Base-by-base conservation (phyloP, 2,888 invertebrate genomes). In the Linyphia triangularis region DNA sequence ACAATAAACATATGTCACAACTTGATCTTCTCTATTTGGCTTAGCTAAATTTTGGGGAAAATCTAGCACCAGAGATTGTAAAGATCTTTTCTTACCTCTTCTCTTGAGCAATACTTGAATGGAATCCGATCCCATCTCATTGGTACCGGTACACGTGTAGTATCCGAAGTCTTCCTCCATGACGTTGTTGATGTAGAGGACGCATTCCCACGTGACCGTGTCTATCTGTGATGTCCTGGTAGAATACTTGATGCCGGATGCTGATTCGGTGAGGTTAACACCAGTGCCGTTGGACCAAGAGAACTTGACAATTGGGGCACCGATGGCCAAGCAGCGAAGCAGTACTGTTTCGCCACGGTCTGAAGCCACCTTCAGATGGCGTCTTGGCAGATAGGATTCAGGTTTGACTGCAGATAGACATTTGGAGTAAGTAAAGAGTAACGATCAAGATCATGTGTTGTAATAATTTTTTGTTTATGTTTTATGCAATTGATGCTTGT, bases 61-160 rank as follows among this genome's bases (percentile, higher is more conserved):
- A n/a, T n/a, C n/a, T n/a, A n/a, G n/a, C n/a, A n/a, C n/a, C n/a
- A n/a, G n/a, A n/a, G n/a, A n/a, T n/a, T n/a, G n/a, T n/a, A n/a
- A n/a, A 22, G n/a, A n/a, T n/a, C n/a, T n/a, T n/a, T 1, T 10
- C 93, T 91, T 90, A 93, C 93, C 97, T 75, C 98, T 98, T 69
- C 97, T 96, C 30, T 81, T 85, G 28, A 91, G 72, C 26, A 67
- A 6, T 3, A 91, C 86, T 19, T 85, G 40, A 1, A 88, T 10
- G 0, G 78, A 95, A 22, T 96, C 95, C 91, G 96, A 95, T 0
- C 98, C 98, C 91, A 97, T 93, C 86, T 96, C 96, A 92, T 99
- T 99, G 89, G 95, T 94, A 0, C 97, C 97, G 0, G 96, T 95
- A 92, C 99, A 99, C 91, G 96, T 96, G 92, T 98, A 99, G 37